Conservation (phyloP, 2,113 vertebrate genomes). For the Microcebus ravelobensis region DNA sequence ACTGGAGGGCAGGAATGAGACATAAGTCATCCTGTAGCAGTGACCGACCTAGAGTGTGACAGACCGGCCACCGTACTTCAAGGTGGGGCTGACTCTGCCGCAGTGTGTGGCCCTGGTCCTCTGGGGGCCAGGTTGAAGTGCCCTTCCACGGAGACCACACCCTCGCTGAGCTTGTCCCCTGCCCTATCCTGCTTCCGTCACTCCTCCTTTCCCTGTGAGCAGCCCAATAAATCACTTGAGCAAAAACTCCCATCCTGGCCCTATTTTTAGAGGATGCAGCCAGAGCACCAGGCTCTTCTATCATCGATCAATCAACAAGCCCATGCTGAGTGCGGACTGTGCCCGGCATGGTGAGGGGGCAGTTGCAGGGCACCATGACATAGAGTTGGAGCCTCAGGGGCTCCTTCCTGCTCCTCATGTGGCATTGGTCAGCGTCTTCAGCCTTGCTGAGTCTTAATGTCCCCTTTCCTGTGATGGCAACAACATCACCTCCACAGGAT, state of each 20-base stretch:
- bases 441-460: neutral
- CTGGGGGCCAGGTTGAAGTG: neutral
- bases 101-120: fast-evolving
- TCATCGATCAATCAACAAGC: neutral
- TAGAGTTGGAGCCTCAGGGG: neutral
- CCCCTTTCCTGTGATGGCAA: neutral
- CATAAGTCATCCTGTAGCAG: too few relatives aligned
- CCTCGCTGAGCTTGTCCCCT: fast-evolving
- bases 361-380: fast-evolving
- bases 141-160: fast-evolving
- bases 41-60: neutral
- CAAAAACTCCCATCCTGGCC: neutral
- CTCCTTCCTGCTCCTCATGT: neutral
- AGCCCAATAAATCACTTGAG: neutral
- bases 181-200: neutral
- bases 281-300: neutral
- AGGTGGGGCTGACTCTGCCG: neutral
- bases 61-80: neutral
- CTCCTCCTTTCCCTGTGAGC: neutral
- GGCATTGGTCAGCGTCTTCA: neutral
- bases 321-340: fast-evolving
- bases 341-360: neutral
- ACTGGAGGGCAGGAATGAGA: too few relatives aligned
- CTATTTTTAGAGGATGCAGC: neutral
- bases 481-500: fast-evolving